Conservation (phyloP, 2,888 invertebrate genomes). For the Pharmacophagus antenor region DNA sequence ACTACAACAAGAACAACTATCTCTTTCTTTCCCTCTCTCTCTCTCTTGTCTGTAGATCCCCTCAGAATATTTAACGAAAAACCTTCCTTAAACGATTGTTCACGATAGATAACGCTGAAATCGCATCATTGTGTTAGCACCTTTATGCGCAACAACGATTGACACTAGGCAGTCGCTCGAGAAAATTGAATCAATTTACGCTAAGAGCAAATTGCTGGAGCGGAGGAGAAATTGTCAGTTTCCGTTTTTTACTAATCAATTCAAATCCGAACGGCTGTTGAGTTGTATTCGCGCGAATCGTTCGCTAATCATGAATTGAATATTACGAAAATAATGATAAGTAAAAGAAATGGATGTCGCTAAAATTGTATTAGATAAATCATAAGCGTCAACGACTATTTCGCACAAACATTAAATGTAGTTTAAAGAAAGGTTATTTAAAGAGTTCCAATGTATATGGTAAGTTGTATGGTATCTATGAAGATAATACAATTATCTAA, state of each 20-base stretch:
- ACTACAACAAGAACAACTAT: too few species aligned
- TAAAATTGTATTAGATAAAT: too few species aligned
- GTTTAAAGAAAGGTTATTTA: too few species aligned
- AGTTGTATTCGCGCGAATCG: conserved; percentile 19
- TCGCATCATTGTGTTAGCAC: conserved; percentile 3
- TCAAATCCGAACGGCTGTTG: conserved; percentile 29
- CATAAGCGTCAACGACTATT: too few species aligned
- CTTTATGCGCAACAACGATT: conserved; percentile 32
- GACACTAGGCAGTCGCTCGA: conserved; percentile 36
- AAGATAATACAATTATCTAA: too few species aligned
- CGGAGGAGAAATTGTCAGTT: conserved; percentile 46
- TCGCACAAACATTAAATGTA: neutral
- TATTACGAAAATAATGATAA: too few species aligned
- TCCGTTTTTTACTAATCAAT: conserved; percentile 32
- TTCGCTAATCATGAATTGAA: neutral
- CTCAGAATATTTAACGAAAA: too few species aligned
- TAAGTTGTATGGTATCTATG: too few species aligned
- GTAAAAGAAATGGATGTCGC: too few species aligned
- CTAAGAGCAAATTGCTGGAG: conserved; percentile 53
- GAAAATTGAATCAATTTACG: conserved; percentile 59
- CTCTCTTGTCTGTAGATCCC: too few species aligned
- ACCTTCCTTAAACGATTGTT: neutral
- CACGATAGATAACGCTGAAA: neutral
- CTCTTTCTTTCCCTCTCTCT: too few species aligned
- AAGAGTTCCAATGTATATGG: too few species aligned